Conservation (phyloP, 2,888 invertebrate species). For the Meandrusa payeni region DNA sequence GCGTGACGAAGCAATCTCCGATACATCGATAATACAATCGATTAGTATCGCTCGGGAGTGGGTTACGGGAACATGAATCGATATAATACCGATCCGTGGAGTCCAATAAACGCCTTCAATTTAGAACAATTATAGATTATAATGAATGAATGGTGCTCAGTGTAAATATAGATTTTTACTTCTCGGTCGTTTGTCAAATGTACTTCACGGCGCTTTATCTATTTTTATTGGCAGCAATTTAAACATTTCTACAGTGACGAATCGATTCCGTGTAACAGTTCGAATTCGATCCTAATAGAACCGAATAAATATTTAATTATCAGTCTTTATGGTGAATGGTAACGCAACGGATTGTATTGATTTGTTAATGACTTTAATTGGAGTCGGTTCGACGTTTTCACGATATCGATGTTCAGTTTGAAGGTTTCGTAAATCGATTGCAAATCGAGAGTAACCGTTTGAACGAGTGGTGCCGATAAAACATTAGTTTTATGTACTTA, state of each 20-base stretch:
- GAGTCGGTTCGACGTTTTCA: constrained; percentile 35
- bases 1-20: constrained; percentile 54
- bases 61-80: constrained; percentile 48
- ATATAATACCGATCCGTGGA: constrained; percentile 41
- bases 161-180: constrained; percentile 62
- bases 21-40: constrained; percentile 58
- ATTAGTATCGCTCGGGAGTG: constrained; percentile 54
- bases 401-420: constrained; percentile 18
- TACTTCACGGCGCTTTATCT: constrained; percentile 63
- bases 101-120: constrained; percentile 50
- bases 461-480: constrained; percentile 3
- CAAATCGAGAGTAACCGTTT: constrained; percentile 1
- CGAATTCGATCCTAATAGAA: constrained; percentile 63
- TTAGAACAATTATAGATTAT: constrained; percentile 67
- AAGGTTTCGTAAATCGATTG: constrained; percentile 5
- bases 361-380: constrained; percentile 66
- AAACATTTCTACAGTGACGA: constrained; percentile 65
- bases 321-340: constrained; percentile 70
- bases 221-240: constrained; percentile 56
- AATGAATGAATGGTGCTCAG: constrained; percentile 47
- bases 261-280: constrained; percentile 67
- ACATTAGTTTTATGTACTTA: constrained; percentile 3
- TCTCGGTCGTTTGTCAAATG: constrained; percentile 58
- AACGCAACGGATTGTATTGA: constrained; percentile 62
- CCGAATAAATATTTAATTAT: constrained; percentile 78